Percentiles rank a stretch among this genome's conserved stretches.
These are phyloP conservation scores for Sphaerodactylus townsendi DNA, from an alignment of 2,113 vertebrate genomes.

Conservation along the genomic window DNA sequence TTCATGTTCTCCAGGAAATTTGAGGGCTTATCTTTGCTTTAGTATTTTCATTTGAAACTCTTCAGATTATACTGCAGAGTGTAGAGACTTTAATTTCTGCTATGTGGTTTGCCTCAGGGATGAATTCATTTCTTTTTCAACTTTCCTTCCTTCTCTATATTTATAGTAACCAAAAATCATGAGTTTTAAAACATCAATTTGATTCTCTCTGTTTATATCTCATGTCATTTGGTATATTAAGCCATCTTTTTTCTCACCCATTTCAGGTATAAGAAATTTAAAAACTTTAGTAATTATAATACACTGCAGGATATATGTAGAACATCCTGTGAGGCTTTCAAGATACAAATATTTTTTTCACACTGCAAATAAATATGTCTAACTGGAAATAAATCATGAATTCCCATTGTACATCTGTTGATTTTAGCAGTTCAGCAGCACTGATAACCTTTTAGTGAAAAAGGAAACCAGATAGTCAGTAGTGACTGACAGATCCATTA, in stretches of 20 bases:
- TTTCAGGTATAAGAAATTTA: constrained; percentile 18
- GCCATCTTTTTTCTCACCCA: background rate
- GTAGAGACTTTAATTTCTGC: background rate
- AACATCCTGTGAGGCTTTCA: background rate
- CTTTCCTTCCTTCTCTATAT: background rate
- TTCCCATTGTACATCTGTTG: constrained; percentile 42
- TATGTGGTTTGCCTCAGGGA: background rate
- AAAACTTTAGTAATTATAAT: constrained; percentile 15
- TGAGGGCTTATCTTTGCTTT: background rate
- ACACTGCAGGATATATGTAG: constrained; percentile 40
- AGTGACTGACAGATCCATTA: constrained; percentile 21
- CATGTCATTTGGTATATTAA: constrained; percentile 1
- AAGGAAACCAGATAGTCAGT: constrained; percentile 26
- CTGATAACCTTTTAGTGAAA: constrained; percentile 17
- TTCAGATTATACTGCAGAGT: background rate
- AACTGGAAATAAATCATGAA: constrained; percentile 41
- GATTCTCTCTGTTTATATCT: constrained; percentile 4
- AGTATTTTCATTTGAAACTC: background rate
- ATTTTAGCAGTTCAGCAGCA: constrained; percentile 52
- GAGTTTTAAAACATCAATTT: background rate
- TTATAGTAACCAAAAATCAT: constrained; percentile 13
- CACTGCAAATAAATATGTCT: constrained; percentile 41
- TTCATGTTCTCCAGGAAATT: background rate
- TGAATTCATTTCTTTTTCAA: constrained; percentile 22
- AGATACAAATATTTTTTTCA: constrained; percentile 38